Evolutionary conservation across 2,888 invertebrate genomes (phyloP).

Genomic region (Aphidius colemani): DNA sequence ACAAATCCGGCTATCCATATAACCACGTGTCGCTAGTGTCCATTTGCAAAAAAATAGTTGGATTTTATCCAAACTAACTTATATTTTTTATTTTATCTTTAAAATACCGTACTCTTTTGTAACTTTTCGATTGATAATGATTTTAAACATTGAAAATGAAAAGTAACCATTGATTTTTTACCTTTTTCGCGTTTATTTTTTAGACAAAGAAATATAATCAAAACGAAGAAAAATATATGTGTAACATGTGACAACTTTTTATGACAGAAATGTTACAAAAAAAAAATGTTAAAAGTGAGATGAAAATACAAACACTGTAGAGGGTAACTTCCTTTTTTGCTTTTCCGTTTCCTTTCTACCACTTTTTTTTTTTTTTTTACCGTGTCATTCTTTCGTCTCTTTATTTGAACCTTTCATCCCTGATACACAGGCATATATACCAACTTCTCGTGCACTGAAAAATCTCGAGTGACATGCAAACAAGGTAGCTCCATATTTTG

Average conservation of each 20-base stretch:
- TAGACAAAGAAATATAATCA: neutral
- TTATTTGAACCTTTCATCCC: conserved; percentile 23
- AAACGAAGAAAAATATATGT: conserved; percentile 1
- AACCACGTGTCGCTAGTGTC: conserved; percentile 32
- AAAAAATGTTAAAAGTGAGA: conserved; percentile 1
- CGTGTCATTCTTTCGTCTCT: conserved; percentile 23
- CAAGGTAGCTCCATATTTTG: neutral
- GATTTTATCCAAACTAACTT: conserved; percentile 33
- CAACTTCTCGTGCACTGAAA: conserved; percentile 16
- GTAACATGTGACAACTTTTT: too few relatives aligned
- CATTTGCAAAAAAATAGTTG: conserved; percentile 32
- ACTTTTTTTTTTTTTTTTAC: neutral
- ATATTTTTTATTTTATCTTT: conserved; percentile 31
- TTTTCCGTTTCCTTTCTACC: conserved; percentile 10
- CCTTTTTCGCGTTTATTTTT: neutral
- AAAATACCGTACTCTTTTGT: conserved; percentile 16
- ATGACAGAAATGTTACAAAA: neutral
- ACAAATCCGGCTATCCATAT: conserved; percentile 36
- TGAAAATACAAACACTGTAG: conserved; percentile 11
- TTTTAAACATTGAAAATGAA: neutral
- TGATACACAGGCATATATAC: neutral
- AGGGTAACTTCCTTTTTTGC: conserved; percentile 19
- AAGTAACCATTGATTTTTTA: conserved; percentile 11
- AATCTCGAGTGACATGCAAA: conserved; percentile 30
- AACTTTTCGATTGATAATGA: neutral